A percentile compares a stretch with the other conserved stretches of the same genome.
Evolutionary conservation across 2,113 vertebrate genomes (phyloP).

Genomic region (Microcebus tavaratra): DNA sequence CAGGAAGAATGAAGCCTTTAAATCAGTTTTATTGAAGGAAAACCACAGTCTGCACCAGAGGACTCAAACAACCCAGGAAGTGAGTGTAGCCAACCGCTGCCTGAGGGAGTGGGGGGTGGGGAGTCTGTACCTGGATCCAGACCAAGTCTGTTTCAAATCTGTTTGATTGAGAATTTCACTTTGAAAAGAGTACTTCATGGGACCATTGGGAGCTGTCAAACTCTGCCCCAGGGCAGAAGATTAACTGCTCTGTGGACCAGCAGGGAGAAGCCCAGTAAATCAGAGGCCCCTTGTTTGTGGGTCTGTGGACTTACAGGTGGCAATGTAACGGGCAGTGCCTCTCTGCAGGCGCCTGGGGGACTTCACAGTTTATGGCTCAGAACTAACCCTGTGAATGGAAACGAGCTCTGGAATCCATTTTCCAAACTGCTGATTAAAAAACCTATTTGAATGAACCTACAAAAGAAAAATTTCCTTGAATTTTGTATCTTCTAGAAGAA

Average conservation of each 20-base stretch:
- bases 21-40: constrained; percentile 72
- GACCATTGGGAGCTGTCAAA: constrained; percentile 77
- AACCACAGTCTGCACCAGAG: constrained; percentile 36
- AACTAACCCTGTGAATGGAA: constrained; percentile 5
- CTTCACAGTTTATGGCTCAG: constrained; percentile 55
- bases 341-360: constrained; percentile 45
- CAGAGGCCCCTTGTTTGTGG: constrained; percentile 70
- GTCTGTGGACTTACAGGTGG: constrained; percentile 74
- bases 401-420: constrained; percentile 4
- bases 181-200: constrained; percentile 77
- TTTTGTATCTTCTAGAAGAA: constrained; percentile 34
- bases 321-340: constrained; percentile 50
- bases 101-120: not conserved
- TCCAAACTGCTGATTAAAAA: constrained; percentile 62
- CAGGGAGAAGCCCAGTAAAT: constrained; percentile 67
- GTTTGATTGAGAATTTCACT: constrained; percentile 75
- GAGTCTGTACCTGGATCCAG: constrained; percentile 58
- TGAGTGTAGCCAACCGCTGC: constrained; percentile 52
- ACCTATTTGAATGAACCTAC: not conserved
- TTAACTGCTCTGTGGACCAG: constrained; percentile 72
- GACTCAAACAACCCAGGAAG: constrained; percentile 69
- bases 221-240: constrained; percentile 68
- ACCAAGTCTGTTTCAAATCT: constrained; percentile 78
- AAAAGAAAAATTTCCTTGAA: not conserved
- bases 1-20: constrained; percentile 67